Percentiles rank a stretch among this genome's conserved stretches.
phyloP scores from a whole-genome alignment of 2,797 vertebrate genomes.

The Hemibagrus guttatus region DNA sequence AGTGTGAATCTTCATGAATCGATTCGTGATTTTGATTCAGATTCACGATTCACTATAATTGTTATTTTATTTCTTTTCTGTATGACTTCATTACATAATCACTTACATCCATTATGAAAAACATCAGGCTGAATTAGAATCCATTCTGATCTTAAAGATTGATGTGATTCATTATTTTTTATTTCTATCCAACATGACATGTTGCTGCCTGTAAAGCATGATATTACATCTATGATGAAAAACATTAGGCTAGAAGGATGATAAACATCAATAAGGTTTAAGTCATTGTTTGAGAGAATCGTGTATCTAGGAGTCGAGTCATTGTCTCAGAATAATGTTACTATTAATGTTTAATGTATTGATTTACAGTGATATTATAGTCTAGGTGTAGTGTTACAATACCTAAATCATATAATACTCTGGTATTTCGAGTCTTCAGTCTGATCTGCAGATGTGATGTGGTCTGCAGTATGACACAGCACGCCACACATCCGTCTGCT shows the following conservation, averaged over 20 bases:
- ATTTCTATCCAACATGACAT: not conserved
- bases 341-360: not conserved
- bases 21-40: not conserved
- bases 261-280: not conserved
- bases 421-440: not conserved
- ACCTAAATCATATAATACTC: too few species aligned
- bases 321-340: not conserved
- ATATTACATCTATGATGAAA: not conserved
- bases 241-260: too few species aligned
- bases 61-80: not conserved
- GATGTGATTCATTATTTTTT: not conserved
- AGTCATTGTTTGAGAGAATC: not conserved
- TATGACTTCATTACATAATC: not conserved
- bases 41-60: not conserved
- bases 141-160: not conserved
- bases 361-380: not conserved
- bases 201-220: not conserved
- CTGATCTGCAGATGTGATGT: not conserved
- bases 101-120: not conserved
- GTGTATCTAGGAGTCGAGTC: not conserved
- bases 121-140: not conserved
- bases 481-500: not conserved
- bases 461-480: conserved; percentile 33
- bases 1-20: not conserved
- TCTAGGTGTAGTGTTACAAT: not conserved